A percentile compares a stretch with the other conserved stretches of the same genome.
These are phyloP conservation scores for Echinops telfairi DNA, from an alignment of 2,113 vertebrate species.

Conservation along the genomic window DNA sequence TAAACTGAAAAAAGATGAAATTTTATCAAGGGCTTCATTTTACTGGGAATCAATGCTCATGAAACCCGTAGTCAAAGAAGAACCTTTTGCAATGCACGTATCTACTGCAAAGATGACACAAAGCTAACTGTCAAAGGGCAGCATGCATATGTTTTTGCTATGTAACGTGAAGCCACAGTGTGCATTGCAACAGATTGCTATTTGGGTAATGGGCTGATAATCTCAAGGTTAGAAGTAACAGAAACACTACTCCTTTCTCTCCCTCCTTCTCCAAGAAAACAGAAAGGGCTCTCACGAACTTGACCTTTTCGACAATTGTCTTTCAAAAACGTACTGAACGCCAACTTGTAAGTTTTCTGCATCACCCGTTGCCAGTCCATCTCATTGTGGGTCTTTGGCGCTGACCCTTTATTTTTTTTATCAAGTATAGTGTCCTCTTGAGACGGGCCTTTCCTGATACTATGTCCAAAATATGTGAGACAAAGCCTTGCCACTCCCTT, in stretches of 20 bases:
- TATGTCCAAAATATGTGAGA: not conserved
- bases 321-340: conserved; percentile 19
- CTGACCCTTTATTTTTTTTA: not conserved
- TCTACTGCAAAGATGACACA: too few relatives aligned
- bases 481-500: not conserved
- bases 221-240: not conserved
- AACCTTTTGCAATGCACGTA: too few relatives aligned
- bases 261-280: not conserved
- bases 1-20: too few relatives aligned
- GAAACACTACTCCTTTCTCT: not conserved
- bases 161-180: not conserved
- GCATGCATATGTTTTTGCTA: not conserved
- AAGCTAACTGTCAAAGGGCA: not conserved
- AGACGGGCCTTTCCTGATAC: not conserved
- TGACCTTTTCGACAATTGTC: not conserved
- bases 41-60: too few relatives aligned
- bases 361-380: not conserved
- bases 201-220: not conserved
- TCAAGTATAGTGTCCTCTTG: not conserved
- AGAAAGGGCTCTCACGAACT: not conserved
- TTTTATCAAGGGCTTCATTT: too few relatives aligned
- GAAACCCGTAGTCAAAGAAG: too few relatives aligned
- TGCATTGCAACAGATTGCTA: not conserved
- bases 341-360: not conserved
- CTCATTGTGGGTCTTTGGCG: not conserved